A percentile compares a stretch with the other conserved stretches of the same genome.
Conservation (phyloP, 2,797 vertebrate genomes). For the Merluccius polli region DNA sequence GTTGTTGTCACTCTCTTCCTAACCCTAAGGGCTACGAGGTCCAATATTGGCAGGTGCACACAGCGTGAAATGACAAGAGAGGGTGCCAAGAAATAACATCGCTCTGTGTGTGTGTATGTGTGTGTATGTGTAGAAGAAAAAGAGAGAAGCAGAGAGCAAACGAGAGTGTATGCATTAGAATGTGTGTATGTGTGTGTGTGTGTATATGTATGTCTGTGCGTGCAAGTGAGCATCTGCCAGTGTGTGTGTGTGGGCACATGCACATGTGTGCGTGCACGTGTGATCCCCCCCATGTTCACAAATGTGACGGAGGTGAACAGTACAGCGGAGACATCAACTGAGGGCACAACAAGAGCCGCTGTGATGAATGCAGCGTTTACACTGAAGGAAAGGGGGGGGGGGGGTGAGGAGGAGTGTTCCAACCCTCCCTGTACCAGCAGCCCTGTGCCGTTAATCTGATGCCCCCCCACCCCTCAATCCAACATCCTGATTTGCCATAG, state of each 20-base stretch:
- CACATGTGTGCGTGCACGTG: neutral
- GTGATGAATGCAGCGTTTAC: slow-evolving; percentile 58
- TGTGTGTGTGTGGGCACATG: slow-evolving; percentile 4
- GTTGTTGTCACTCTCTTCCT: neutral
- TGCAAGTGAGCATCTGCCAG: neutral
- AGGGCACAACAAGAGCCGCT: slow-evolving; percentile 21
- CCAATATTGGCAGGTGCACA: slow-evolving; percentile 53
- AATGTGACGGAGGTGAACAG: slow-evolving; percentile 20
- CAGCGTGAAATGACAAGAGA: slow-evolving; percentile 47
- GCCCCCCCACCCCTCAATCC: slow-evolving; percentile 11
- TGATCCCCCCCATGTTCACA: neutral
- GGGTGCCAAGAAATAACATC: slow-evolving; percentile 9
- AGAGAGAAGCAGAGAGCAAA: too few relatives aligned
- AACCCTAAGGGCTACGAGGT: slow-evolving; percentile 25
- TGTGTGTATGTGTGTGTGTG: slow-evolving; percentile 1
- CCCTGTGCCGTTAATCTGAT: slow-evolving; percentile 48
- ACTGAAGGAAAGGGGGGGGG: slow-evolving; percentile 32
- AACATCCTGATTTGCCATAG: slow-evolving; percentile 47
- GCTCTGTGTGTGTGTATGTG: slow-evolving; percentile 4
- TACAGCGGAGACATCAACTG: slow-evolving; percentile 1
- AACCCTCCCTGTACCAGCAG: neutral
- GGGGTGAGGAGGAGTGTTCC: slow-evolving; percentile 4
- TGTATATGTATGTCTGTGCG: neutral
- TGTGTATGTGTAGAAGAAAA: slow-evolving; percentile 2
- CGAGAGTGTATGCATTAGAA: neutral